Conservation (phyloP, 2,888 invertebrate species). For the Miltochrista miniata region DNA sequence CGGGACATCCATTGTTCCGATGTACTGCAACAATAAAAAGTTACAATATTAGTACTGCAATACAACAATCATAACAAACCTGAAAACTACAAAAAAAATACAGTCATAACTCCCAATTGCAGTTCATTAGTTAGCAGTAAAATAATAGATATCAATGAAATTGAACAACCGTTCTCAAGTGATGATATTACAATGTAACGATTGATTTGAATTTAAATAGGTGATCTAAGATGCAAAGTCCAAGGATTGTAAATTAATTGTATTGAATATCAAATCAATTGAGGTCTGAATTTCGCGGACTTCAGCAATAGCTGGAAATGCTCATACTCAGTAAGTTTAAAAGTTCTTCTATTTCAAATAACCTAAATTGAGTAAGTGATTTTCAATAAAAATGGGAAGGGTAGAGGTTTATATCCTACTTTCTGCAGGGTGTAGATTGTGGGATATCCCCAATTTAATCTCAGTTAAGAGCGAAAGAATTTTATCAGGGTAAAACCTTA, state of each 20-base stretch:
- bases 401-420: constrained; percentile 20
- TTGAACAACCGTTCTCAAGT: no score
- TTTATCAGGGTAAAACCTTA: constrained; percentile 7
- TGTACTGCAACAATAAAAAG: constrained; percentile 91
- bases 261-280: constrained; percentile 25
- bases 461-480: constrained; percentile 13
- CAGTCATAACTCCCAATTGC: no score
- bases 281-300: constrained; percentile 14
- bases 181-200: background rate
- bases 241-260: constrained; percentile 44
- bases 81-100: no score
- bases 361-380: constrained; percentile 22
- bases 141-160: no score
- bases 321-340: no score
- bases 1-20: constrained; percentile 98
- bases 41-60: background rate
- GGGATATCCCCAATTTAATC: constrained; percentile 31
- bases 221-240: constrained; percentile 43
- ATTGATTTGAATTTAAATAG: constrained; percentile 40
- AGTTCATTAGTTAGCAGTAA: no score
- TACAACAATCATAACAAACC: constrained; percentile 61
- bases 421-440: constrained; percentile 12
- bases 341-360: constrained; percentile 18
- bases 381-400: constrained; percentile 25
- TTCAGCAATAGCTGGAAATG: no score